Conservation (phyloP, 1,140 invertebrate species). For the Drosophila littoralis region DNA sequence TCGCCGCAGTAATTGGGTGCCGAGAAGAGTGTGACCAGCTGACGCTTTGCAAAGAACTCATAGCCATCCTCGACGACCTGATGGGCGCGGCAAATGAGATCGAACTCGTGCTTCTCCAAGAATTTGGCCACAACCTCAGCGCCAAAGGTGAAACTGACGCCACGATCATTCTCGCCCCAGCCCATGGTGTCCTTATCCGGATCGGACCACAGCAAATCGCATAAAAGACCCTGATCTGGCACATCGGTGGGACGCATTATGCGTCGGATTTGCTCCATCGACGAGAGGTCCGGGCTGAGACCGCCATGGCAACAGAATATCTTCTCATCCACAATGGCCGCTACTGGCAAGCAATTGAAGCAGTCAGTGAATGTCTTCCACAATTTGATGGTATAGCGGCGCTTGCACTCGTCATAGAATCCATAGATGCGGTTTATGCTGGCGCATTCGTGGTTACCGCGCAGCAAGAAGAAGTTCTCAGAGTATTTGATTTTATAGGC, state of each 20-base stretch:
- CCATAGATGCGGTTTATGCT: slow-evolving; percentile 98
- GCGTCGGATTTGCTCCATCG: slow-evolving; percentile 95
- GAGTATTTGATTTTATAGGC: slow-evolving; percentile 98
- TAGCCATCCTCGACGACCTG: slow-evolving; percentile 99
- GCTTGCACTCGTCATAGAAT: slow-evolving; percentile 98
- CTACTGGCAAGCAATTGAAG: slow-evolving; percentile 99
- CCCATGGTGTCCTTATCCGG: slow-evolving; percentile 96
- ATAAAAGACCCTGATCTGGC: slow-evolving; percentile 96
- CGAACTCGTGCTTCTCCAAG: slow-evolving; percentile 97
- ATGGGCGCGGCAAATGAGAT: slow-evolving; percentile 98
- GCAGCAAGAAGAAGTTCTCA: slow-evolving; percentile 94
- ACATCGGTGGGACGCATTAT: slow-evolving; percentile 97
- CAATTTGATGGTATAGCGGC: slow-evolving; percentile 98
- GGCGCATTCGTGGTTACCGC: slow-evolving; percentile 95
- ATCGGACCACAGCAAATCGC: slow-evolving; percentile 99
- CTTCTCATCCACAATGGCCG: slow-evolving; percentile 98
- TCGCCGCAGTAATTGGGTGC: slow-evolving; percentile 99
- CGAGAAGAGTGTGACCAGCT: slow-evolving; percentile 98
- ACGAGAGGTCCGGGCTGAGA: slow-evolving; percentile 94
- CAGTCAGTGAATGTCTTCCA: slow-evolving; percentile 99
- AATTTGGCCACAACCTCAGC: slow-evolving; percentile 97
- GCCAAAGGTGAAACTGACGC: slow-evolving; percentile 98
- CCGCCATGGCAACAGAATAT: slow-evolving; percentile 99
- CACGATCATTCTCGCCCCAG: slow-evolving; percentile 98
- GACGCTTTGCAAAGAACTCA: slow-evolving; percentile 99